Conservation (phyloP, 2,888 invertebrate genomes). For the Sphaerolaimus hirsutus region DNA sequence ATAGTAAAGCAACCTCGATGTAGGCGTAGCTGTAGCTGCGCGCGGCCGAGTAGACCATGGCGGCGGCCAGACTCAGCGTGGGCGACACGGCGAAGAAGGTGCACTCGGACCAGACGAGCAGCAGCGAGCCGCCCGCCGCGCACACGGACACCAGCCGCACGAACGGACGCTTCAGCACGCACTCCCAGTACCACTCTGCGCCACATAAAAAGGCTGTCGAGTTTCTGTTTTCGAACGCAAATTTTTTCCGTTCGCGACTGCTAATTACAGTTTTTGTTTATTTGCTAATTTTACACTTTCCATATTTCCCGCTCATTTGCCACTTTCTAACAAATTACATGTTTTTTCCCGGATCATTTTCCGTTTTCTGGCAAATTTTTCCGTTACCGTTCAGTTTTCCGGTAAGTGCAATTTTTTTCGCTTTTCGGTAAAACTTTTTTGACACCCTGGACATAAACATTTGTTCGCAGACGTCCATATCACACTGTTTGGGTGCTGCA, state of each 20-base stretch:
- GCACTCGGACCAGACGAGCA: slow-evolving; percentile 96
- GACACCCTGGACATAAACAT: too few relatives aligned
- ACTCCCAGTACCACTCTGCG: slow-evolving; percentile 97
- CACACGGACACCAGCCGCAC: slow-evolving; percentile 39
- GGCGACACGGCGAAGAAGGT: slow-evolving; percentile 82
- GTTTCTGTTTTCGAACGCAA: too few relatives aligned
- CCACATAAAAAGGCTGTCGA: slow-evolving; percentile 6
- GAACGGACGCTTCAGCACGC: slow-evolving; percentile 49
- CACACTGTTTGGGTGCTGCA: too few relatives aligned
- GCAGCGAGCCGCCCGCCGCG: slow-evolving; percentile 52
- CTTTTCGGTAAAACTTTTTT: too few relatives aligned
- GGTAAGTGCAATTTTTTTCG: too few relatives aligned
- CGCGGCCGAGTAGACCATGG: slow-evolving; percentile 58
- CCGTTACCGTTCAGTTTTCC: too few relatives aligned
- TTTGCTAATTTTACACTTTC: background rate
- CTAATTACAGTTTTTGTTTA: background rate
- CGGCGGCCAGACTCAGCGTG: slow-evolving; percentile 83
- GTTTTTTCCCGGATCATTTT: too few relatives aligned
- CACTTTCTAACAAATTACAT: too few relatives aligned
- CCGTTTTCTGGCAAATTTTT: too few relatives aligned
- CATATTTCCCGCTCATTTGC: too few relatives aligned
- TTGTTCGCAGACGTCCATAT: too few relatives aligned
- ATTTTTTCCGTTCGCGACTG: background rate
- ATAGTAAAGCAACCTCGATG: slow-evolving; percentile 61
- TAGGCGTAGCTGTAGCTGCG: slow-evolving; percentile 64